Evolutionary conservation across 2,888 invertebrate genomes (phyloP), one percentile per base, ranked within the genome.

Genomic region (Pimpla rufipes): DNA sequence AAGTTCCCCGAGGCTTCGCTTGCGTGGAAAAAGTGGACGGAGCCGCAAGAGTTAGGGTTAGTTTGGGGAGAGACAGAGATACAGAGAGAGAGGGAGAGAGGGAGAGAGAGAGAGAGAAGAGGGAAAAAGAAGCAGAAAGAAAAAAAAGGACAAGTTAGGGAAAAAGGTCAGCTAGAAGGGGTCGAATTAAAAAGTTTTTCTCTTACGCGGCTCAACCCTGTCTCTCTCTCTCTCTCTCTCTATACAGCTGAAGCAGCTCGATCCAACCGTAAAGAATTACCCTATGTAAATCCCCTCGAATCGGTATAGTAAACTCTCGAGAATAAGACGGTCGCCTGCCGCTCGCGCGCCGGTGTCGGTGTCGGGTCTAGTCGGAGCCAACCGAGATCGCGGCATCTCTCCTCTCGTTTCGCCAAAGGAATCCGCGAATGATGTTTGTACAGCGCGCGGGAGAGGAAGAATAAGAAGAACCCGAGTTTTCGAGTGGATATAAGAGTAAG

Each of bases 231-330:
- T n/a, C n/a, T n/a, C 77, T 62, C 6, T 21, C 23, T 75, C 37
- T 37, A 62, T 81, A 75, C 66, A 76, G 66, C 66, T 62, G 40
- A 64, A 74, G 66, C 64, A 55, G 21, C 76, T 71, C 81, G 83
- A 85, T 85, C 70, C 74, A 77, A 85, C 59, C 79, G 76, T 81
- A 81, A 83, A 81, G 88, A 89, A 90, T 91, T 89, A 89, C 87
- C 86, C 87, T 88, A 87, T 88, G 89, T 87, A 90, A 89, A 90
- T 90, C 88, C 89, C 88, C 89, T 86, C 87, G 89, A 90, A 90
- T 91, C 90, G 88, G 87, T 84, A 81, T 74, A 86, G 87, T 88
- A 88, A 90, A 91, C 89, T 83, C 74, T 86, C 87, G 85, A 86
- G 87, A 77, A 83, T 73, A 87, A 85, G 81, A 85, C 47, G 59